Base-by-base conservation (phyloP, 2,888 invertebrate genomes). In the Ornithoptera priamus region DNA sequence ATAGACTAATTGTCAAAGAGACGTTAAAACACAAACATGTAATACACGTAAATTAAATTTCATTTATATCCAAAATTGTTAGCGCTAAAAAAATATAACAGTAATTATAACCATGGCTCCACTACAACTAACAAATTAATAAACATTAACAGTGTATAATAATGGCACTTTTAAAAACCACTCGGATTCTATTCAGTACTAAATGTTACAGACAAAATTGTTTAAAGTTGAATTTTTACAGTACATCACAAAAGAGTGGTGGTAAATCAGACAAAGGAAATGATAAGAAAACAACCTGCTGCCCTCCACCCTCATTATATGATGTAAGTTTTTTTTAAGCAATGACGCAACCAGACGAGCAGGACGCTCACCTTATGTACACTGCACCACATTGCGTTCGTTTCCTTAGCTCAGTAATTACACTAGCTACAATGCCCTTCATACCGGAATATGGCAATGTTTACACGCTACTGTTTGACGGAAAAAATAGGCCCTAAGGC, bases 151-250 rank as follows among this genome's bases (percentile, higher is more conserved):
- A 59, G 22, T 12, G 6, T 20, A n/a, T 10, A 57, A 46, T 42
- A 53, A 67, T 67, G 67, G 60, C 67, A 20, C 61, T 67, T 36
- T 39, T 36, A 18, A 67, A 67, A 56, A 36, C 15, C 39, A 36
- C n/a, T 17, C 7, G 61, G 8, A 15, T 61, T 10, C 1, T 67
- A 22, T 50, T 53, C 53, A 53, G 18, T 17, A 50, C 22, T 53
- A 15, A 53, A 20, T 0, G 12, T 20, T 53, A 36, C 18, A 36
- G 24, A 15, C 53, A 22, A 20, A 56, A 67, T 36, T 22, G 22
- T 20, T 3, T 53, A 20, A 53, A 67, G 53, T 61, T 61, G 17
- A 20, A 18, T 18, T 61, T 7, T 60, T 63, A 58, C 18, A 58
- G 56, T 15, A 53, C 58, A 62, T 66, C 53, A 36, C 36, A 64